Evolutionary conservation across 1,140 invertebrate species (phyloP), one percentile per base, ranked within the genome.

Genomic region (Drosophila lowei): DNA sequence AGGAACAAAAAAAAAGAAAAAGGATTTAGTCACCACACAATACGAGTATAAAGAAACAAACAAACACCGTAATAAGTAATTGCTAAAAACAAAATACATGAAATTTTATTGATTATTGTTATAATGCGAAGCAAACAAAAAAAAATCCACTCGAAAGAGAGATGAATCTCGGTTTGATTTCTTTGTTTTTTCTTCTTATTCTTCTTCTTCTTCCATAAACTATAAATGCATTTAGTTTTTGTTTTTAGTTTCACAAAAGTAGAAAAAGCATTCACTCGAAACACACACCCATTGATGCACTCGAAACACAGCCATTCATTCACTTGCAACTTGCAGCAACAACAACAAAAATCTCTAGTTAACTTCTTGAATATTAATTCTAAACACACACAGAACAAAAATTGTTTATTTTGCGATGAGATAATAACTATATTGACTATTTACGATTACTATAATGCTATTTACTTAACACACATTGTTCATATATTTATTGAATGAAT

Each of bases 91-190:
- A 38, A 25, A 25, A 25, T 25, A 75, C 74, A 86, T 86, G 78
- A 88, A 86, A 78, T 81, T 86, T 75, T 72, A 88, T 79, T 89
- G 83, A 89, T 85, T 89, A 89, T 84, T 89, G 84, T 84, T 89
- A 90, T 78, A 90, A 90, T 89, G 89, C 89, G 79, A 90, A 90
- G 89, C 86, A 86, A 70, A 67, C 47, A 71, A 72, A 28, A 68
- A 72, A 59, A 63, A 65, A 54, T 53, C 54, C 41, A 57, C 68
- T 34, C 34, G 57, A 54, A 49, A 9, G n/a, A 15, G 9, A 23
- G n/a, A 30, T 34, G 7, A 64, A 56, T 72, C 66, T 41, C 42
- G 53, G 42, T 34, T 65, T 65, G 38, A 59, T 60, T 46, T 64
- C 44, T 38, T 34, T 42, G 34, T 60, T 52, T 60, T 74, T 58